phyloP scores from a whole-genome alignment of 2,113 vertebrate species.

The Rousettus leschenaultii region DNA sequence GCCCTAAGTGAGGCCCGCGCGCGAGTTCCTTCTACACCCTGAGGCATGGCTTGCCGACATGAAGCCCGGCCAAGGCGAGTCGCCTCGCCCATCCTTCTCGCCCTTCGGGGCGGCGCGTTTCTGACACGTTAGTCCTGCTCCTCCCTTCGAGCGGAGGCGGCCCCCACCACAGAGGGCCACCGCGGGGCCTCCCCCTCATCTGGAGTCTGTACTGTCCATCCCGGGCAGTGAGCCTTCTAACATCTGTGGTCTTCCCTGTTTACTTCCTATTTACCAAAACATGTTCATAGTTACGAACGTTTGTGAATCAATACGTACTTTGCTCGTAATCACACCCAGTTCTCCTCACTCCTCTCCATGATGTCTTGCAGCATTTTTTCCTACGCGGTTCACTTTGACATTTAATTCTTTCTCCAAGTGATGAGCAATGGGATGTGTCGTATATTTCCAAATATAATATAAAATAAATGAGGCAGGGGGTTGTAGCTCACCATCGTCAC shows the following conservation, averaged over 20 bases:
- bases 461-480: neutral
- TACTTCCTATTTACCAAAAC: neutral
- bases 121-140: neutral
- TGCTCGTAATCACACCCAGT: neutral
- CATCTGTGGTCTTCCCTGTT: neutral
- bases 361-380: neutral
- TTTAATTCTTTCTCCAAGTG: neutral
- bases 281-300: neutral
- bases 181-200: neutral
- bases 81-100: neutral
- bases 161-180: neutral
- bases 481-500: neutral
- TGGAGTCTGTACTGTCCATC: neutral
- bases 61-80: neutral
- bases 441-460: neutral
- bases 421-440: neutral
- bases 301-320: neutral
- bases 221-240: neutral
- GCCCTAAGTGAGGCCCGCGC: too few relatives aligned
- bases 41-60: neutral
- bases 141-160: neutral
- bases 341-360: neutral
- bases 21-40: neutral
- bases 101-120: neutral
- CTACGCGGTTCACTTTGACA: neutral